Percentiles rank a stretch among this genome's conserved stretches.
Conservation (phyloP, 2,113 vertebrate species). For the Alces alces region DNA sequence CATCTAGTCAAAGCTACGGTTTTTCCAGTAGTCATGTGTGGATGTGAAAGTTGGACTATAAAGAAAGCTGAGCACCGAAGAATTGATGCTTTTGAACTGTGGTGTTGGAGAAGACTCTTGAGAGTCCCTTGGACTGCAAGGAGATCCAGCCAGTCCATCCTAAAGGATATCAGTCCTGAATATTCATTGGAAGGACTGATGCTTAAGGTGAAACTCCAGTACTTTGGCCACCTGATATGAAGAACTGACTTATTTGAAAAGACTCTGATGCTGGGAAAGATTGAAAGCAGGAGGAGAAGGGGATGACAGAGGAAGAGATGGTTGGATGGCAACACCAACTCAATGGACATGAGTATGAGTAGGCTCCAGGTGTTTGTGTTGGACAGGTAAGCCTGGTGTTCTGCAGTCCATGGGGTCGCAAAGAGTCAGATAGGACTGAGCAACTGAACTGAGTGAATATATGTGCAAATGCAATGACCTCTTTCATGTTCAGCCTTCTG, state of each 20-base stretch:
- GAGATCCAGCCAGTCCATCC: too few relatives aligned
- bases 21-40: neutral
- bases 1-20: neutral
- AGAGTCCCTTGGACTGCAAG: neutral
- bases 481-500: too few relatives aligned
- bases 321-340: neutral
- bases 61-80: accelerated
- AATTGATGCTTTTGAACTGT: neutral
- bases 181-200: neutral
- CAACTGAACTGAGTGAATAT: too few relatives aligned
- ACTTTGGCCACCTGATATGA: neutral
- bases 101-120: neutral
- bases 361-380: neutral
- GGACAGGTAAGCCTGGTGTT: too few relatives aligned
- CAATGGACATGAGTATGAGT: neutral
- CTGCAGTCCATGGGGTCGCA: too few relatives aligned
- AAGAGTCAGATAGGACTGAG: too few relatives aligned
- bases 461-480: too few relatives aligned
- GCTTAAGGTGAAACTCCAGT: neutral
- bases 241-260: neutral
- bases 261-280: neutral
- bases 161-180: neutral
- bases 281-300: neutral
- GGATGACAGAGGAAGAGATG: accelerated
- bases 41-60: neutral